Evolutionary conservation across 2,113 vertebrate genomes (phyloP).

Genomic region (Pionites leucogaster): DNA sequence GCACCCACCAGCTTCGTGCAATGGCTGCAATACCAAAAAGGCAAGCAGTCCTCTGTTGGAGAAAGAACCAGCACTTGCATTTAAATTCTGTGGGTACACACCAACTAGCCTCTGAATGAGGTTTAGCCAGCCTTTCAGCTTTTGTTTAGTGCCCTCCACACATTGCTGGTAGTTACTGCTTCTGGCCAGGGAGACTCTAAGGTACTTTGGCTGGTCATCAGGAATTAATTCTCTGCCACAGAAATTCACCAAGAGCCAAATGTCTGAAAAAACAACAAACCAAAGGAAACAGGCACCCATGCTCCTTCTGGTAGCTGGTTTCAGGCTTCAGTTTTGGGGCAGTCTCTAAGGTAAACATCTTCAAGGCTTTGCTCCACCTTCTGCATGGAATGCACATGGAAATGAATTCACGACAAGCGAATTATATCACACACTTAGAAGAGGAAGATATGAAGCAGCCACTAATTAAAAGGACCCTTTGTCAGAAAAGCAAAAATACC

Average conservation of each 20-base stretch:
- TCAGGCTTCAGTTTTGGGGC: neutral
- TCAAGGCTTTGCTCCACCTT: neutral
- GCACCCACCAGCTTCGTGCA: neutral
- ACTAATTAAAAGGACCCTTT: neutral
- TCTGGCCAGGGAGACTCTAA: neutral
- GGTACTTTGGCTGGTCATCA: slow-evolving; percentile 1
- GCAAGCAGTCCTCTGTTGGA: neutral
- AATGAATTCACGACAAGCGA: neutral
- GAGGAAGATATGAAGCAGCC: neutral
- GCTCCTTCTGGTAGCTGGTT: neutral
- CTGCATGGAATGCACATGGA: accelerated
- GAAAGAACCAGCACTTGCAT: neutral
- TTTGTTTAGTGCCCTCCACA: neutral
- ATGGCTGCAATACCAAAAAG: neutral
- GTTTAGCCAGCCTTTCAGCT: slow-evolving; percentile 15
- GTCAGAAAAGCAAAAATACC: neutral
- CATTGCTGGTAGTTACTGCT: neutral
- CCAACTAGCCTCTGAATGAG: neutral
- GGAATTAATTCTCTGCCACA: slow-evolving; percentile 1
- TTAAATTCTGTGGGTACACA: slow-evolving; percentile 18
- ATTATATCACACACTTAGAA: neutral
- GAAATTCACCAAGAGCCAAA: neutral
- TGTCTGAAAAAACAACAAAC: neutral
- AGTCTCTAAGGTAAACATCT: neutral
- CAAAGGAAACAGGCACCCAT: neutral